Evolutionary conservation across 2,113 vertebrate genomes (phyloP).

Genomic region (Amphiprion ocellaris): DNA sequence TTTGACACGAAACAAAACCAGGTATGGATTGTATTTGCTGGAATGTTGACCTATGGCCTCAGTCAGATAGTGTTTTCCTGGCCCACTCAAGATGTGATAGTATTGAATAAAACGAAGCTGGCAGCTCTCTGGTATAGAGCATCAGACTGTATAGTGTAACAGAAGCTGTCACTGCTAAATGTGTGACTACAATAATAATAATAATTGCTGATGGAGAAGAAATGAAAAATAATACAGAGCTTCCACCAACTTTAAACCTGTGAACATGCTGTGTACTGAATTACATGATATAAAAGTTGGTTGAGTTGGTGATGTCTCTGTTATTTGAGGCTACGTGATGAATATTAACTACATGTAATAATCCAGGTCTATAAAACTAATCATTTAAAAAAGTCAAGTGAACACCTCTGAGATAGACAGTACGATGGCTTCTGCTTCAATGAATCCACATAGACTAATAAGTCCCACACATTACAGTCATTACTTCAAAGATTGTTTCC

Average conservation of each 20-base stretch:
- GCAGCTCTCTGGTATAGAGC: neutral
- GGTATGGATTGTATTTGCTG: neutral
- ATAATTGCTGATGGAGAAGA: neutral
- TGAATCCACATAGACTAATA: slow-evolving; percentile 2
- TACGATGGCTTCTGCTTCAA: slow-evolving; percentile 9
- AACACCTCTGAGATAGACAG: neutral
- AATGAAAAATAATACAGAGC: neutral
- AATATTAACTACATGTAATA: neutral
- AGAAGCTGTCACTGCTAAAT: slow-evolving; percentile 12
- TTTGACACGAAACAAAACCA: neutral
- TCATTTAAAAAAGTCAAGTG: neutral
- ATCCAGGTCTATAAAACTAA: neutral
- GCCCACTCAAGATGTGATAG: neutral
- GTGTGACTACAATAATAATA: neutral
- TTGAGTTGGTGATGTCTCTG: no score
- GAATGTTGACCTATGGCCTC: slow-evolving; percentile 2
- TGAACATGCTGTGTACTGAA: no score
- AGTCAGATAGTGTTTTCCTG: neutral
- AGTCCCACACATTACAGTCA: slow-evolving; percentile 1
- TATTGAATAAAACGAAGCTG: slow-evolving; percentile 3
- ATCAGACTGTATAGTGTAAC: neutral
- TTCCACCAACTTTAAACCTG: neutral
- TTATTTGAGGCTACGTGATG: no score
- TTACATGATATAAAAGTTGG: no score
- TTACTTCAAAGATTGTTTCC: neutral